Evolutionary conservation across 2,113 vertebrate species (phyloP), one percentile per base, ranked within the genome.

Genomic region (Zapus hudsonius): DNA sequence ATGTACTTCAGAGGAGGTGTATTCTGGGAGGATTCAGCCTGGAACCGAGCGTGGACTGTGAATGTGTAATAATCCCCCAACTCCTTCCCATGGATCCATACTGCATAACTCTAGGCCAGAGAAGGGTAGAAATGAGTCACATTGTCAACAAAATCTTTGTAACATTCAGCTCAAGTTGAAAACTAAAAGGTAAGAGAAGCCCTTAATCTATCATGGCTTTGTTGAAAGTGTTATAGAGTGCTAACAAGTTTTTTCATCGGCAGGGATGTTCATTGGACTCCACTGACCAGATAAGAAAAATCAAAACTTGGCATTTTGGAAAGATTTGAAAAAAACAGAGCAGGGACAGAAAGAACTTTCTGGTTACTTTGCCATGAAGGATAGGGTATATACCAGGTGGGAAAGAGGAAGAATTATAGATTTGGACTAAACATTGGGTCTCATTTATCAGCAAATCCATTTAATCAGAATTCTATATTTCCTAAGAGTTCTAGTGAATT

Each of bases 371-470:
- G 92, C 55, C 31, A 33, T 63, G 33, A 95, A 87, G 64, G 84
- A 70, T 82, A 64, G 85, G 42, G 16, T 78, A 64, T 92, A 47
- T 1, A 76, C 76, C 63, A 89, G 91, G 78, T 85, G 67, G 42
- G 64, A 89, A 89, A 91, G n/a, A 42, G 11, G 33, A 94, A 84
- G 64, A 76, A 78, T 89, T 72, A 79, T 2, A 86, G 84, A 87
- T 31, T 80, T 20, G 27, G 38, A 89, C 20, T 78, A 90, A 74
- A 88, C 25, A 70, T 42, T 4, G 36, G 74, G 52, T 79, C 73
- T 91, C 79, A 82, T 80, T 85, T 92, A 87, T 57, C 16, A 78
- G 81, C 84, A 81, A 95, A 96, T 95, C 84, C 69, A 96, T 73
- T 95, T 91, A 94, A 87, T 38, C 66, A 83, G 69, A 86, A 93